Conservation (phyloP, 2,888 invertebrate species). For the Hecatera dysodea region DNA sequence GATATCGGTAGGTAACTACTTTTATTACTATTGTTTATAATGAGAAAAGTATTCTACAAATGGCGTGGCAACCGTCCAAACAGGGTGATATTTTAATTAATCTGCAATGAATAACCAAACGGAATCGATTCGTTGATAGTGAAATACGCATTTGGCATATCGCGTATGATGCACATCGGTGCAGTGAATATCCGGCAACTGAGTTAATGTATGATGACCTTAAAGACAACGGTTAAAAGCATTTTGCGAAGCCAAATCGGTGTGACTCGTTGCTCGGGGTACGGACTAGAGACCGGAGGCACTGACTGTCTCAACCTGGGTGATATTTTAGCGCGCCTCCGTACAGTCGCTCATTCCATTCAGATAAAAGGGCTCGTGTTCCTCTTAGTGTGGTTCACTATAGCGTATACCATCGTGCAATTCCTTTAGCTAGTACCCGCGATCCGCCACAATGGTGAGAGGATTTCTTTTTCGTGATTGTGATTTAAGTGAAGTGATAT, state of each 20-base stretch:
- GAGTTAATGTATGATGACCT: slow-evolving; percentile 80
- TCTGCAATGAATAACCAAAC: slow-evolving; percentile 75
- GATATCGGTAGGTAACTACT: slow-evolving; percentile 14
- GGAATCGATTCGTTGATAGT: slow-evolving; percentile 71
- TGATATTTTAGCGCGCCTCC: slow-evolving; percentile 80
- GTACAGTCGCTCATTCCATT: slow-evolving; percentile 86
- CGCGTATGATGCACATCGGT: slow-evolving; percentile 58
- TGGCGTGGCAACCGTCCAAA: slow-evolving; percentile 78
- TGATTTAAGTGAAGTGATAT: slow-evolving; percentile 55
- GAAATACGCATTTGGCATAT: slow-evolving; percentile 74
- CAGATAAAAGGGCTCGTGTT: slow-evolving; percentile 88
- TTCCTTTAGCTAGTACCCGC: slow-evolving; percentile 70
- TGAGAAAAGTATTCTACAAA: slow-evolving; percentile 64
- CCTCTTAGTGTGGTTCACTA: slow-evolving; percentile 81
- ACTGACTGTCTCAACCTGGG: slow-evolving; percentile 84
- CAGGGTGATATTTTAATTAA: slow-evolving; percentile 75
- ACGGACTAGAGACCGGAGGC: slow-evolving; percentile 49
- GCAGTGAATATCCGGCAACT: slow-evolving; percentile 72
- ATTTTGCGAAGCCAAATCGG: slow-evolving; percentile 75
- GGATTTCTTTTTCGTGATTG: slow-evolving; percentile 47
- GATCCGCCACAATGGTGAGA: slow-evolving; percentile 78
- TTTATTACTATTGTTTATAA: slow-evolving; percentile 65
- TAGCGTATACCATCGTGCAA: slow-evolving; percentile 81
- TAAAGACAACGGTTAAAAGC: slow-evolving; percentile 84
- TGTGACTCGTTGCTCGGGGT: slow-evolving; percentile 61